phyloP scores from a whole-genome alignment of 1,140 invertebrate species.

The Fopius arisanus region DNA sequence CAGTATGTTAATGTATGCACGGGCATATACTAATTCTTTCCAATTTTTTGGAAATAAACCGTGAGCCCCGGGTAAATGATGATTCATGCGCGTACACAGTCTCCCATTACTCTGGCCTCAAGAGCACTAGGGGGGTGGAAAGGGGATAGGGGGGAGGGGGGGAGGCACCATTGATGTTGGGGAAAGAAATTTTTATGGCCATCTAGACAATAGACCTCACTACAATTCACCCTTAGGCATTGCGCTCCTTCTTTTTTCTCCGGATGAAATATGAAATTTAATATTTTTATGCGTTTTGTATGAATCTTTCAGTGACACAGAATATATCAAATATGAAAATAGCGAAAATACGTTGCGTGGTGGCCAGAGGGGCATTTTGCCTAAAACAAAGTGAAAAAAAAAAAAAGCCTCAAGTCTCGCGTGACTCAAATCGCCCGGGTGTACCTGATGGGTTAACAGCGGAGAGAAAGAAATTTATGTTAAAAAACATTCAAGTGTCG shows the following conservation, averaged over 20 bases:
- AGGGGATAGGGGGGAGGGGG: constrained; percentile 23
- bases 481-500: neutral
- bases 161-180: constrained; percentile 6
- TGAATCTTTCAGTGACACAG: neutral
- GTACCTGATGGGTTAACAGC: constrained; percentile 16
- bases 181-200: constrained; percentile 34
- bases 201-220: constrained; percentile 28
- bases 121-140: constrained; percentile 15
- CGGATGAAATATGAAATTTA: constrained; percentile 1
- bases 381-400: constrained; percentile 25
- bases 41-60: constrained; percentile 57
- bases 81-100: constrained; percentile 46
- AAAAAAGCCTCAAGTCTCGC: constrained; percentile 29
- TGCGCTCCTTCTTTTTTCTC: neutral
- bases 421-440: constrained; percentile 23
- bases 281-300: constrained; percentile 3
- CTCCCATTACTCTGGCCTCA: constrained; percentile 43
- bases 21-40: constrained; percentile 61
- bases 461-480: constrained; percentile 15
- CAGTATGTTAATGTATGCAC: constrained; percentile 59
- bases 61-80: constrained; percentile 32
- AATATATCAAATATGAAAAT: constrained; percentile 8
- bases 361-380: neutral
- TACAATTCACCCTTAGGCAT: constrained; percentile 24
- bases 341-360: constrained; percentile 9